Base-by-base conservation (phyloP, 1,140 invertebrate species). In the Cherax quadricarinatus region DNA sequence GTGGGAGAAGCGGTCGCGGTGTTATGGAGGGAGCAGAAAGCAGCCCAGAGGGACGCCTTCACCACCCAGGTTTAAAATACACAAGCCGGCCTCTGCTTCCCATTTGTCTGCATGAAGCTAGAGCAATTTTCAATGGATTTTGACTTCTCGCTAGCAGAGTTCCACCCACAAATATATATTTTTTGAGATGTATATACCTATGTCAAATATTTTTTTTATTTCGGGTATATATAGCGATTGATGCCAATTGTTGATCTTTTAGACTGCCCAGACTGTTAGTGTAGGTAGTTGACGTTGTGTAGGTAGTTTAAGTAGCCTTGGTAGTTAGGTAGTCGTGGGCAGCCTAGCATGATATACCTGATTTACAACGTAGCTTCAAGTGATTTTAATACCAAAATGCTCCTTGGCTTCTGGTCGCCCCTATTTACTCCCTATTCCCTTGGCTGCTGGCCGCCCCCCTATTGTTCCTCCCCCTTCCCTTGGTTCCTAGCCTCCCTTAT, bases 231-330 rank as follows among this genome's bases (percentile, higher is more conserved):
- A 21, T 70, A 70, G 66, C 12, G 21, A 21, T 70, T 70, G 18
- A 21, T 18, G 66, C 66, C 66, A 21, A 70, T 49, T 53, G 49
- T 81, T 81, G 48, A 51, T 81, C 21, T 51, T 14, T n/a, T 51
- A 51, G 41, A 51, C 41, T 81, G 80, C 48, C 80, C 80, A 81
- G 48, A 81, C 80, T 81, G 80, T 51, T 51, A 81, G 80, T 51
- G 80, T 81, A 81, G 80, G 80, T 81, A 81, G 80, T 81, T 51
- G 16, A 49, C 48, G 80, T 81, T 81, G 80, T 81, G 80, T 81
- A 81, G 80, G 80, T 81, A 81, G 80, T 81, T 41, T 81, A 30
- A 81, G 48, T 81, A 81, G 80, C 48, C 80, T 48, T 53, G 21
- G 80, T 81, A 81, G 80, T 51, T 51, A 51, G 80, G 48, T 81